Conservation (phyloP, 1,140 invertebrate species). For the Nomia melanderi region DNA sequence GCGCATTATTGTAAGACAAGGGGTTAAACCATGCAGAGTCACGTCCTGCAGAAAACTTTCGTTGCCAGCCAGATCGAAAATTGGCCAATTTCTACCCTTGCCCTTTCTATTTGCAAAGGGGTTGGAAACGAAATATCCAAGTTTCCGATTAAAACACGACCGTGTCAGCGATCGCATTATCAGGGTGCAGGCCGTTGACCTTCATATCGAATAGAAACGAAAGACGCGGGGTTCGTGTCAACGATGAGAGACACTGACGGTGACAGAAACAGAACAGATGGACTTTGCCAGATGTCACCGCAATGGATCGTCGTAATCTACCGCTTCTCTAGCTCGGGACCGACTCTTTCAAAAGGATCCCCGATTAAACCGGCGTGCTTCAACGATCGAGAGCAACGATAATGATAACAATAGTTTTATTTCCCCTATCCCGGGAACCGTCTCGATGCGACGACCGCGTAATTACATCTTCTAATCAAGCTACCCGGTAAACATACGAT, state of each 20-base stretch:
- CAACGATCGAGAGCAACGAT: constrained; percentile 3
- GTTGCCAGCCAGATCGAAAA: too few species aligned
- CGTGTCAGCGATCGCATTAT: neutral
- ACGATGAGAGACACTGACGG: constrained; percentile 46
- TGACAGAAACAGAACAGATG: constrained; percentile 46
- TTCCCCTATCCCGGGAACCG: neutral
- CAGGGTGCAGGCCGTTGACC: constrained; percentile 6
- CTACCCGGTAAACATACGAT: neutral
- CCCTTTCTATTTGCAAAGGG: too few species aligned
- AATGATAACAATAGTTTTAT: constrained; percentile 33
- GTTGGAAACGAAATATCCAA: neutral
- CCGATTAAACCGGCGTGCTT: constrained; percentile 5
- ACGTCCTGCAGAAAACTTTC: too few species aligned
- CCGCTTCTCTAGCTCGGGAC: constrained; percentile 3
- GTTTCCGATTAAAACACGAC: neutral
- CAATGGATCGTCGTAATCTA: constrained; percentile 38
- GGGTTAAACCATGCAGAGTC: too few species aligned
- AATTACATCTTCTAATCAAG: constrained; percentile 18
- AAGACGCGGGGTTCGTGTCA: constrained; percentile 6
- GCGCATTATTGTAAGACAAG: too few species aligned
- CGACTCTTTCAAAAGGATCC: constrained; percentile 8
- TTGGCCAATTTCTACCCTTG: too few species aligned
- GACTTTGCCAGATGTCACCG: constrained; percentile 47
- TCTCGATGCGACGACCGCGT: neutral
- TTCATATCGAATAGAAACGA: constrained; percentile 2